Base-by-base conservation (phyloP, 2,113 vertebrate species). In the Labrus mixtus region DNA sequence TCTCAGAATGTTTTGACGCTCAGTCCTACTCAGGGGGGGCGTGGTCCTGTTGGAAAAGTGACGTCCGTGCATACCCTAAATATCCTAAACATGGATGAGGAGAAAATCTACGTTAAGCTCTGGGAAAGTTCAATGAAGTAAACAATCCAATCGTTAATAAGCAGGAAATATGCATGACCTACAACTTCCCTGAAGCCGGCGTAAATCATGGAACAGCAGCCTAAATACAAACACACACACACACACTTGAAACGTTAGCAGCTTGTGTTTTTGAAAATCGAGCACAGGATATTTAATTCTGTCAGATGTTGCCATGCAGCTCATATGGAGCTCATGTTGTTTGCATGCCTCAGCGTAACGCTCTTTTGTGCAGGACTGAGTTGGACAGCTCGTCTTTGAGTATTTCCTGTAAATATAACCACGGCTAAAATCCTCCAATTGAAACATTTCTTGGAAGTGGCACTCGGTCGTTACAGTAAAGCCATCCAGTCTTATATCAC, bases 321-420 rank as follows among this genome's bases (percentile, higher is more conserved):
- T 83, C 33, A 61, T 50, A 41, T 16, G 4, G 29, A 73, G 68
- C 36, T 58, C 5, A 48, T 65, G 82, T 5, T 43, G 57, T 51
- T 83, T 79, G 75, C 83, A 77, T 66, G 55, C 45, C 5, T 45
- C 62, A 48, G 81, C 76, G 75, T 64, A 58, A 81, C 33, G 72
- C 67, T 61, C 7, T 37, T 48, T 48, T 46, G 72, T 39, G 59
- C 39, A 69, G 1, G 72, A 72, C 22, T 16, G 20, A 33, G 37
- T 59, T 68, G 55, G 73, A 86, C 71, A 78, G 82, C 77, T 53
- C 16, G 57, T 76, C 75, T 63, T 13, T 57, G 20, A n/a, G 50
- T 68, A 82, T 83, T 79, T 83, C 78, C 85, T 87, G 87, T 43
- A 81, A 89, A 91, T 86, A 53, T 33, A 76, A 58, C 50, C 53